phyloP scores from a whole-genome alignment of 2,797 vertebrate genomes.

The Echiichthys vipera region DNA sequence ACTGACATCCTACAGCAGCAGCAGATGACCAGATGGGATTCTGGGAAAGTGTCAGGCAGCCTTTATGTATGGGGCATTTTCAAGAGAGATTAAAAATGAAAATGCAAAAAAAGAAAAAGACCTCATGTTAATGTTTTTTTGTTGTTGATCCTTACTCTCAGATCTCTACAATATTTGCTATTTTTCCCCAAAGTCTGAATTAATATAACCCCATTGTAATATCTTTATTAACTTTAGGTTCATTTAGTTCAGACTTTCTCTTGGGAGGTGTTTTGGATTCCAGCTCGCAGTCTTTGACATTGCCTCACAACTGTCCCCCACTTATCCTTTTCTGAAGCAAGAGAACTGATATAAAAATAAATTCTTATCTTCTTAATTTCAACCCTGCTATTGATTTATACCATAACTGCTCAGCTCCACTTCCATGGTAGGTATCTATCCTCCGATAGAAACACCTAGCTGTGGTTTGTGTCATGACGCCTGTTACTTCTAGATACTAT shows the following conservation, averaged over 20 bases:
- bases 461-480: constrained; percentile 12
- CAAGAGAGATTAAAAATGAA: background rate
- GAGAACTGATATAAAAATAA: background rate
- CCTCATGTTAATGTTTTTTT: too few species aligned
- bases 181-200: background rate
- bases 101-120: background rate
- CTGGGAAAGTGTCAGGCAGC: constrained; percentile 54
- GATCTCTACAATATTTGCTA: background rate
- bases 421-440: constrained; percentile 4
- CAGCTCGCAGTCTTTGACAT: constrained; percentile 1
- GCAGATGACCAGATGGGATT: constrained; percentile 73
- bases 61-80: constrained; percentile 34
- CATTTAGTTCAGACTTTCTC: too few species aligned
- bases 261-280: too few species aligned
- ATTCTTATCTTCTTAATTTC: background rate
- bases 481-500: background rate
- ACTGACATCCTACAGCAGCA: constrained; percentile 53
- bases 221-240: too few species aligned
- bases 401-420: background rate
- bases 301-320: constrained; percentile 1
- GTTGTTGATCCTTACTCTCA: too few species aligned
- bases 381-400: constrained; percentile 11
- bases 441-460: background rate
- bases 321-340: constrained; percentile 22
- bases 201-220: background rate